A percentile compares a stretch with the other conserved stretches of the same genome.
phyloP scores from a whole-genome alignment of 2,113 vertebrate species.

The Sisor rabdophorus region DNA sequence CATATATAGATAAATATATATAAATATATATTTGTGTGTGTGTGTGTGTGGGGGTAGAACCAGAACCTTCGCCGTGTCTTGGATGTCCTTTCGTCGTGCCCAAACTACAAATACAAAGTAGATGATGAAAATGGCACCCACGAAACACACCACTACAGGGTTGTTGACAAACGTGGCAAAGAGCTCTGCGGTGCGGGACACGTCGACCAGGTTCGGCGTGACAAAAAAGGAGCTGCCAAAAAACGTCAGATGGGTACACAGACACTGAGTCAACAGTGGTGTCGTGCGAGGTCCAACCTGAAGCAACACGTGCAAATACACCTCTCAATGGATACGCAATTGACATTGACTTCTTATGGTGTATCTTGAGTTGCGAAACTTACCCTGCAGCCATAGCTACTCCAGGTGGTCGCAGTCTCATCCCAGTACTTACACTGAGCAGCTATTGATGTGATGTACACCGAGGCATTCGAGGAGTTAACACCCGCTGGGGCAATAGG shows the following conservation, averaged over 20 bases:
- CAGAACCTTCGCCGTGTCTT: slow-evolving; percentile 85
- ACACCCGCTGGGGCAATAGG: slow-evolving; percentile 67
- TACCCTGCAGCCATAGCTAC: slow-evolving; percentile 81
- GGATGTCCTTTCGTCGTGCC: slow-evolving; percentile 86
- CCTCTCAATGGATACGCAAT: neutral
- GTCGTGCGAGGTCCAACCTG: slow-evolving; percentile 85
- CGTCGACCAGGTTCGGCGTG: slow-evolving; percentile 81
- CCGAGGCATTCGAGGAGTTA: slow-evolving; percentile 63
- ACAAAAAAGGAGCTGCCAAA: slow-evolving; percentile 91
- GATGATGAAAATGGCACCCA: slow-evolving; percentile 77
- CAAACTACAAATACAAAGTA: slow-evolving; percentile 82
- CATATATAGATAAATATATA: too few relatives aligned
- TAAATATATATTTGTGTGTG: too few relatives aligned
- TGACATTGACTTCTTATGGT: neutral
- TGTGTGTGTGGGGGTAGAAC: too few relatives aligned
- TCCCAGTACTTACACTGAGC: slow-evolving; percentile 90
- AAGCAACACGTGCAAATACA: neutral
- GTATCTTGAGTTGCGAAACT: slow-evolving; percentile 46
- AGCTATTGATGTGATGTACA: slow-evolving; percentile 77
- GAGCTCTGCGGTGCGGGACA: slow-evolving; percentile 77
- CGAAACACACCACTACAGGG: slow-evolving; percentile 85
- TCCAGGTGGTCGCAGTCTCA: slow-evolving; percentile 74
- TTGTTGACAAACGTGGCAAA: slow-evolving; percentile 87
- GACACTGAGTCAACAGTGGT: slow-evolving; percentile 76
- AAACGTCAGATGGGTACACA: slow-evolving; percentile 90